Percentiles rank a stretch among this genome's conserved stretches.
These are phyloP conservation scores for Aotus griseimembra DNA, from an alignment of 2,797 vertebrate species.

Conservation along the genomic window DNA sequence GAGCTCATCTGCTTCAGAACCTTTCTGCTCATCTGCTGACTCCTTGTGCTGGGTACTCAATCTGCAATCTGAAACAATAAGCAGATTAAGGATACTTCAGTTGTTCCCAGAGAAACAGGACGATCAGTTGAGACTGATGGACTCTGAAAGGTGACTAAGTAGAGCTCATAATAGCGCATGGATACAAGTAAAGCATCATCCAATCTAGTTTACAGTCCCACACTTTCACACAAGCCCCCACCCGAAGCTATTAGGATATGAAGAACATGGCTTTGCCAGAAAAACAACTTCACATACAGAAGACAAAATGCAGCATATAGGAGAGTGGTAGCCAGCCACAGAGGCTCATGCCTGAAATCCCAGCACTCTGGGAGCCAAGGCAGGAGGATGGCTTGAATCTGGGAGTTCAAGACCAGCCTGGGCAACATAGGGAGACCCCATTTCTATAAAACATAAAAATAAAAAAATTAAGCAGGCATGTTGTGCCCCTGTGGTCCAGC, in stretches of 20 bases:
- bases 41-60: slow-evolving; percentile 55
- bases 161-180: neutral
- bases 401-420: no score
- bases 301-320: neutral
- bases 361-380: no score
- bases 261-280: neutral
- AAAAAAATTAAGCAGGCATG: no score
- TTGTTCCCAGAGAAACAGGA: neutral
- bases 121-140: neutral
- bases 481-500: no score
- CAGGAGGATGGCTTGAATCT: no score
- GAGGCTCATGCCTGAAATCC: no score
- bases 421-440: no score
- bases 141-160: neutral
- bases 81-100: neutral
- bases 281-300: neutral
- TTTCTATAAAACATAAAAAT: no score
- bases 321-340: no score
- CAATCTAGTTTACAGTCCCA: neutral
- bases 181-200: neutral
- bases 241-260: neutral
- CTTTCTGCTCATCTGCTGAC: slow-evolving; percentile 52
- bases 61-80: slow-evolving; percentile 69
- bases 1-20: slow-evolving; percentile 63
- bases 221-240: neutral